Conservation (phyloP, 2,888 invertebrate species). For the Erannis defoliaria region DNA sequence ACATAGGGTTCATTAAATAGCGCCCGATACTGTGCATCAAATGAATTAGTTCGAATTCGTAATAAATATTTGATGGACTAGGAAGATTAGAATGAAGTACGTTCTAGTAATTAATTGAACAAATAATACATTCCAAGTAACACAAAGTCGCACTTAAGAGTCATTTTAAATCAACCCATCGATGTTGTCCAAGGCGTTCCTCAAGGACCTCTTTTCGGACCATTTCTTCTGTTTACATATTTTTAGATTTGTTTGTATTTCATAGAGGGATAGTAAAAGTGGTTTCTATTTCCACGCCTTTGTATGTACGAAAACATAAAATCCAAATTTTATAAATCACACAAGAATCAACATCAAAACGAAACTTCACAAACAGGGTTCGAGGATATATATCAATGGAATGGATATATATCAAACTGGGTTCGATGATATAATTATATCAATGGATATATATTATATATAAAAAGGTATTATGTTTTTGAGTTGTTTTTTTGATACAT, state of each 20-base stretch:
- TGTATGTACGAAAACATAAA: no score
- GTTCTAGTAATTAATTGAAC: conserved; percentile 11
- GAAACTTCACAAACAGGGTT: no score
- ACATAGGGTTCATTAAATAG: conserved; percentile 34
- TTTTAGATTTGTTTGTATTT: conserved; percentile 1
- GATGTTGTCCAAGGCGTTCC: conserved; percentile 24
- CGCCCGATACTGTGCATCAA: conserved; percentile 32
- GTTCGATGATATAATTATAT: no score
- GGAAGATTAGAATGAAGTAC: not conserved
- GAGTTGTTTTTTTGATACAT: no score
- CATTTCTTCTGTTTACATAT: conserved; percentile 16
- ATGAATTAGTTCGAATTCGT: conserved; percentile 30
- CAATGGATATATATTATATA: no score
- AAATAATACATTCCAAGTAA: conserved; percentile 4
- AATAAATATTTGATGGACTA: conserved; percentile 19
- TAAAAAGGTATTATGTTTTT: no score
- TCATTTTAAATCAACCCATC: conserved; percentile 5
- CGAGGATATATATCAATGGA: no score
- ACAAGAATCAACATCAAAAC: no score
- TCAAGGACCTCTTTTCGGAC: conserved; percentile 42
- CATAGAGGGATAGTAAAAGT: conserved; percentile 1
- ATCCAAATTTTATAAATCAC: no score
- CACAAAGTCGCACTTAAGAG: conserved; percentile 1
- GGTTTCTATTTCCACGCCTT: no score
- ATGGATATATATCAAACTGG: no score